Base-by-base conservation (phyloP, 2,888 invertebrate genomes). In the Apantesis nais region DNA sequence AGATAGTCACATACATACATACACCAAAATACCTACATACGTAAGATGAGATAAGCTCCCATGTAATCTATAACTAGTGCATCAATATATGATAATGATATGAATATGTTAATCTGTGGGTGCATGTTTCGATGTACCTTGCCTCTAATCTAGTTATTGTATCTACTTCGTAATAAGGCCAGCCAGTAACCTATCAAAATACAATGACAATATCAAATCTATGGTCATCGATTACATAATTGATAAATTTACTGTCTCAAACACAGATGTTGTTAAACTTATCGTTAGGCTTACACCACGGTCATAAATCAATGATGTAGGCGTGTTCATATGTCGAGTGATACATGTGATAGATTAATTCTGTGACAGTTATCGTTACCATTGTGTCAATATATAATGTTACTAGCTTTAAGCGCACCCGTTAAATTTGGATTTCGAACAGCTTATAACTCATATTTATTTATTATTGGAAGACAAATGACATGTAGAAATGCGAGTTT, bases 231-330 rank as follows among this genome's bases (percentile, higher is more conserved):
- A 44, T 44, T 31, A 63, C 22, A 63, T 41, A 31, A 44, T 16
- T 63, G 22, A 22, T 44, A 44, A 29, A 63, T 63, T 29, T 14
- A 29, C 8, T 63, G 41, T 41, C 63, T 19, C 41, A 41, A 29
- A 11, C 9, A 44, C 11, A 58, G 16, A 58, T 22, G 31, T 44
- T 31, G 63, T 31, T 19, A 19, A 63, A 44, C 12, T 63, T 22
- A 31, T 63, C 29, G 19, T 22, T 11, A 9, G 31, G 44, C 63
- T 44, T 22, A 63, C 22, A 44, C 41, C 29, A 41, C 41, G 16
- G 25, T 62, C 44, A 62, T 68, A 68, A 66, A 72, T 72, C 71
- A 71, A 48, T 12, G 12, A n/a, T 61, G 64, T 68, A 48, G 64
- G 65, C 67, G 25, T 61, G 67, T 62, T 68, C 61, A 60, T 16